Evolutionary conservation across 2,113 vertebrate species (phyloP).

Genomic region (Acanthisitta chloris): DNA sequence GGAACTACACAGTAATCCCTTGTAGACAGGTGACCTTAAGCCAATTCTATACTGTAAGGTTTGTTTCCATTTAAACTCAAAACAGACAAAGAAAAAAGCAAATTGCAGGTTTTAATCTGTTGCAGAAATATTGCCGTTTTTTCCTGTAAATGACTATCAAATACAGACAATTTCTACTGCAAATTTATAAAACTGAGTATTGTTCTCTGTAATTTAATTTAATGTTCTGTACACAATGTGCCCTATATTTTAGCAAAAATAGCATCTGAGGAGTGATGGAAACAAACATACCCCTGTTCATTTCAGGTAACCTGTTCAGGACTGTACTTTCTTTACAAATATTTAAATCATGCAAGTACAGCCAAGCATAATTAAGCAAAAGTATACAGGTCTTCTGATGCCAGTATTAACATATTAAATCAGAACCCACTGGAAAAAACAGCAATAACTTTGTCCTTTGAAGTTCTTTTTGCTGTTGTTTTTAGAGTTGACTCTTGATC

Average conservation of each 20-base stretch:
- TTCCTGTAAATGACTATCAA: not conserved
- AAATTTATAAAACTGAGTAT: not conserved
- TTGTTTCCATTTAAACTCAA: constrained; percentile 61
- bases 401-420: not conserved
- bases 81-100: constrained; percentile 38
- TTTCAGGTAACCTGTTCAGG: not conserved
- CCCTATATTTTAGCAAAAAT: not conserved
- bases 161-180: not conserved
- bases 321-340: not conserved
- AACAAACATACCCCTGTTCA: not conserved
- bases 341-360: not conserved
- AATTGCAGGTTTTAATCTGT: constrained; percentile 33
- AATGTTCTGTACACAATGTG: not conserved
- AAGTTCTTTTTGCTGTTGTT: not conserved
- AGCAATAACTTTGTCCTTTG: not conserved
- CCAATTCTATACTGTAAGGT: constrained; percentile 55
- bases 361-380: not conserved
- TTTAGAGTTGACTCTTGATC: not conserved
- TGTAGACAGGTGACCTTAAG: constrained; percentile 74
- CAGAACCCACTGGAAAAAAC: not conserved
- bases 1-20: constrained; percentile 64
- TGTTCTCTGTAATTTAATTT: not conserved
- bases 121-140: not conserved
- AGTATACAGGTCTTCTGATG: not conserved
- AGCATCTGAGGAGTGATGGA: not conserved